Percentiles rank a stretch among this genome's conserved stretches.
These are phyloP conservation scores for Apis florea DNA, from an alignment of 1,140 invertebrate genomes.

Conservation along the genomic window DNA sequence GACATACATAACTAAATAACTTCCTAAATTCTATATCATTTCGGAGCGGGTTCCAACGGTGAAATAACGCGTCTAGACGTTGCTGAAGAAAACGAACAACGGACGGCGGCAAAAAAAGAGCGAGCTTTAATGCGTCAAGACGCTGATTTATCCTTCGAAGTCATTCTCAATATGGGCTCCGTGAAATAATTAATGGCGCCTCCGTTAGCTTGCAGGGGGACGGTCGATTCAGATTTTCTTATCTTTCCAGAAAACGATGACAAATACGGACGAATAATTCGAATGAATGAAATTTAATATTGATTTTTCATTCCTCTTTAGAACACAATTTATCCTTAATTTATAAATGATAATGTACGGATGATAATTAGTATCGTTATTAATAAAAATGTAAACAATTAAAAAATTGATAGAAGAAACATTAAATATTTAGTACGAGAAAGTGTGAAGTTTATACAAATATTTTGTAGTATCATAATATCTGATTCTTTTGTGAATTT, in stretches of 20 bases:
- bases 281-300: background rate
- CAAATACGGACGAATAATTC: constrained; percentile 17
- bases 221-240: constrained; percentile 4
- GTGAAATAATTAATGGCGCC: constrained; percentile 41
- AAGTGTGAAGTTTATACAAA: background rate
- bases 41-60: constrained; percentile 51
- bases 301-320: background rate
- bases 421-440: background rate
- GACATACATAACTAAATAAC: constrained; percentile 70
- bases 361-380: background rate
- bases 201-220: background rate
- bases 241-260: background rate
- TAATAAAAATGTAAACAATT: background rate
- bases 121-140: constrained; percentile 35
- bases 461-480: too few species aligned
- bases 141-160: constrained; percentile 35
- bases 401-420: background rate
- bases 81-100: constrained; percentile 41
- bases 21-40: constrained; percentile 71
- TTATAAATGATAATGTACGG: background rate
- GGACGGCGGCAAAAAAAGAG: constrained; percentile 17
- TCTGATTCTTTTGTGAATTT: too few species aligned
- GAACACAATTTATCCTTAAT: background rate
- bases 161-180: constrained; percentile 29
- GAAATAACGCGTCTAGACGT: constrained; percentile 68